phyloP scores from a whole-genome alignment of 2,797 vertebrate species.

The Cossypha caffra region DNA sequence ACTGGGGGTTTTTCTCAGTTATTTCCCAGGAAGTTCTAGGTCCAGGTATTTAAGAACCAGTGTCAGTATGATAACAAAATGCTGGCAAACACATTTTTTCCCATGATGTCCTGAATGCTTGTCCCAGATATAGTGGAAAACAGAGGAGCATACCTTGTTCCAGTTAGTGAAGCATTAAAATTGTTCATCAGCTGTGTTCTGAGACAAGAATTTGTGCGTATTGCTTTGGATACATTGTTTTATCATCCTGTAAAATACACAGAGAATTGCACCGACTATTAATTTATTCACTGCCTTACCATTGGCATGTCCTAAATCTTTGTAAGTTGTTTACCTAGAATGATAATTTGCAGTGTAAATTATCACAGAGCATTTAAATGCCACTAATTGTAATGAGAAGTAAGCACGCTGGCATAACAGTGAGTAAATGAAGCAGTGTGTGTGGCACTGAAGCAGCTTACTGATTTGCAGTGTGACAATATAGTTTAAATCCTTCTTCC shows the following conservation, averaged over 20 bases:
- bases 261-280: not conserved
- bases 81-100: not conserved
- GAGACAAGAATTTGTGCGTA: not conserved
- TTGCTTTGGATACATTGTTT: not conserved
- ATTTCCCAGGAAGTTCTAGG: not conserved
- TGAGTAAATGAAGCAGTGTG: not conserved
- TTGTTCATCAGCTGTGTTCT: not conserved
- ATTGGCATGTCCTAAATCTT: not conserved
- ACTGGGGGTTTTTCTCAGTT: not conserved
- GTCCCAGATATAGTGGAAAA: not conserved
- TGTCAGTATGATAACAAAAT: not conserved
- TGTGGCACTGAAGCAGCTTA: not conserved
- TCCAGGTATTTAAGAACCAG: not conserved
- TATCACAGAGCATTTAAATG: constrained; percentile 6
- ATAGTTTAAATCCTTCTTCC: constrained; percentile 1
- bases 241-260: not conserved
- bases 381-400: not conserved
- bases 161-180: not conserved
- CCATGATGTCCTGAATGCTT: not conserved
- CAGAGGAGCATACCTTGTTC: not conserved
- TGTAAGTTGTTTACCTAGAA: constrained; percentile 4
- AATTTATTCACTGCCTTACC: not conserved
- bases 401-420: not conserved
- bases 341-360: not conserved
- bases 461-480: not conserved